Percentiles rank a stretch among this genome's conserved stretches.
Evolutionary conservation across 1,140 invertebrate species (phyloP).

Genomic region (Habropoda laboriosa): DNA sequence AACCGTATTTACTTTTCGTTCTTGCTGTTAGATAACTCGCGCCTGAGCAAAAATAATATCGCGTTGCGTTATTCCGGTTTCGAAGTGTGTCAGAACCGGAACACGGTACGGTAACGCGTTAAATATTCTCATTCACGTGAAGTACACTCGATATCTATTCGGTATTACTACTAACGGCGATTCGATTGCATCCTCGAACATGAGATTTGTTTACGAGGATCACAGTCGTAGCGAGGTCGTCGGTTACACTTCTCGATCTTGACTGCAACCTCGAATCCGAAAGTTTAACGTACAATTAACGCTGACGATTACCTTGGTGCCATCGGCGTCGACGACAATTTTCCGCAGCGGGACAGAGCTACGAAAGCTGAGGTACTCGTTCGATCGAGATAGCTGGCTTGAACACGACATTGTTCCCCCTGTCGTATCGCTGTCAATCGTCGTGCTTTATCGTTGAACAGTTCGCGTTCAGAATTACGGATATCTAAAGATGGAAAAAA

Average conservation of each 20-base stretch:
- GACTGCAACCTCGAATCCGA: background rate
- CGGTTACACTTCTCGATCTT: background rate
- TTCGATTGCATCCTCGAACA: too few species aligned
- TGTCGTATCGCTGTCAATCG: background rate
- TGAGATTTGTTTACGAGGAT: background rate
- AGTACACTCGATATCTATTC: background rate
- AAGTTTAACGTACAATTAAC: background rate
- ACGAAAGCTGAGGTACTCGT: conserved; percentile 93
- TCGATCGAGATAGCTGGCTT: conserved; percentile 88
- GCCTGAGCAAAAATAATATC: background rate
- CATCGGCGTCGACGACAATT: conserved; percentile 91
- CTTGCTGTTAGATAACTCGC: too few species aligned
- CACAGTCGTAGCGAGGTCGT: background rate
- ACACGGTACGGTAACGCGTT: too few species aligned
- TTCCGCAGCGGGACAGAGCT: conserved; percentile 91
- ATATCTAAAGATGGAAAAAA: conserved; percentile 27
- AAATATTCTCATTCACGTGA: background rate
- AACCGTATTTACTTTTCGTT: too few species aligned
- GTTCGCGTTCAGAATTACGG: background rate
- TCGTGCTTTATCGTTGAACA: conserved; percentile 11
- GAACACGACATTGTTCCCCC: conserved; percentile 72
- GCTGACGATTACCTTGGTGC: conserved; percentile 85
- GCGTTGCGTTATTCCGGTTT: background rate
- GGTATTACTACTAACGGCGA: background rate
- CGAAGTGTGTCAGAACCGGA: background rate